These are phyloP conservation scores for Cheumatopsyche charites DNA, from an alignment of 1,140 invertebrate genomes.

Conservation along the genomic window DNA sequence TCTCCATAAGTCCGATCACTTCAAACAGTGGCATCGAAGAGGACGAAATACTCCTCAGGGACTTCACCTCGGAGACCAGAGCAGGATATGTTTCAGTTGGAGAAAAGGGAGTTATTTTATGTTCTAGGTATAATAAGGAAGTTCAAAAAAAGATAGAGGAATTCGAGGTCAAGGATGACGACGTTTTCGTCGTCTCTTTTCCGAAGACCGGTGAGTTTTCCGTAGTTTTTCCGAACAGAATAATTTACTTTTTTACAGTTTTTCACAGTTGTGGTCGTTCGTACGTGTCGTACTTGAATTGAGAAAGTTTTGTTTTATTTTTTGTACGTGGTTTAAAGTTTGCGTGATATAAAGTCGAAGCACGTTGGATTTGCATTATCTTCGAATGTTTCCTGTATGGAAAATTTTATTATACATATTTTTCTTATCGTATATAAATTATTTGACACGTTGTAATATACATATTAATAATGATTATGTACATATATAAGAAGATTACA, in stretches of 20 bases:
- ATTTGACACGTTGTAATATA: too few relatives aligned
- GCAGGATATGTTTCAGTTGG: not conserved
- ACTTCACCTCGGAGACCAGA: not conserved
- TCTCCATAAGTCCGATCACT: not conserved
- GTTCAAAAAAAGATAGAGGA: not conserved
- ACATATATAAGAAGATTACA: too few relatives aligned
- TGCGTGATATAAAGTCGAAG: too few relatives aligned
- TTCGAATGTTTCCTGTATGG: too few relatives aligned
- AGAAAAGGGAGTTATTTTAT: not conserved
- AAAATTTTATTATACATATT: too few relatives aligned
- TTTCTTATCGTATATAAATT: too few relatives aligned
- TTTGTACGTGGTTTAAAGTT: too few relatives aligned
- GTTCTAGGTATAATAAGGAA: not conserved
- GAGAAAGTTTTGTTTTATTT: too few relatives aligned
- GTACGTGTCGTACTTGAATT: too few relatives aligned
- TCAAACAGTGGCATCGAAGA: not conserved
- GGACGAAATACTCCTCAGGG: not conserved
- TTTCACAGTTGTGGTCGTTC: not conserved
- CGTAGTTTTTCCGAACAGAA: not conserved
- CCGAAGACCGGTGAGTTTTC: slow-evolving; percentile 24
- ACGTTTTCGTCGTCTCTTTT: slow-evolving; percentile 8
- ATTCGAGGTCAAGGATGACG: slow-evolving; percentile 20
- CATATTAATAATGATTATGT: too few relatives aligned
- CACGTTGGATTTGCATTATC: too few relatives aligned
- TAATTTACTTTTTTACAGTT: too few relatives aligned